Conservation (phyloP, 2,113 vertebrate genomes). For the Leptodactylus fuscus region DNA sequence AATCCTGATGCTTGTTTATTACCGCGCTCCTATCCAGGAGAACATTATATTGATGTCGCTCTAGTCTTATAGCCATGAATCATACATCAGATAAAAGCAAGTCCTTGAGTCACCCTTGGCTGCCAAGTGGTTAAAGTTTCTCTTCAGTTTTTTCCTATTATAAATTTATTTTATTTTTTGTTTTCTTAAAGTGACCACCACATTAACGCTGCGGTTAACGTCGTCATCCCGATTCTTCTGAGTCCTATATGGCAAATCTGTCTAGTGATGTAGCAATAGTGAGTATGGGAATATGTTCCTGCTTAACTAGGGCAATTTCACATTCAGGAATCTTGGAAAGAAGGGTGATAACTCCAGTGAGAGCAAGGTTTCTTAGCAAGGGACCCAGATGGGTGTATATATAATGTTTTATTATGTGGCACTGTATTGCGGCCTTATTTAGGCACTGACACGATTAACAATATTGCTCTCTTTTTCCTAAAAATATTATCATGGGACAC, state of each 20-base stretch:
- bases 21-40: not conserved
- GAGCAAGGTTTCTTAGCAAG: too few species aligned
- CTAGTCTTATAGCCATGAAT: not conserved
- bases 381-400: too few species aligned
- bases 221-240: too few species aligned
- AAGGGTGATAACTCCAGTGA: not conserved
- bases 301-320: not conserved
- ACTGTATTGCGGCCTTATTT: too few species aligned
- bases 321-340: not conserved
- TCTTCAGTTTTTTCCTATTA: not conserved
- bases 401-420: too few species aligned
- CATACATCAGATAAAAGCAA: not conserved
- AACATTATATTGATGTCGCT: not conserved
- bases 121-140: not conserved
- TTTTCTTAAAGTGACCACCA: too few species aligned
- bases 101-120: not conserved
- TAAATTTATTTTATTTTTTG: not conserved
- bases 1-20: slow-evolving; percentile 2
- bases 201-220: too few species aligned
- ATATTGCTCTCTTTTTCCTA: too few species aligned
- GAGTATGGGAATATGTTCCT: not conserved
- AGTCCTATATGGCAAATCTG: not conserved
- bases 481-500: too few species aligned
- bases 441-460: too few species aligned
- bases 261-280: not conserved